These are phyloP conservation scores for Amblyopsis rosae DNA, from an alignment of 2,113 vertebrate genomes.

Conservation along the genomic window DNA sequence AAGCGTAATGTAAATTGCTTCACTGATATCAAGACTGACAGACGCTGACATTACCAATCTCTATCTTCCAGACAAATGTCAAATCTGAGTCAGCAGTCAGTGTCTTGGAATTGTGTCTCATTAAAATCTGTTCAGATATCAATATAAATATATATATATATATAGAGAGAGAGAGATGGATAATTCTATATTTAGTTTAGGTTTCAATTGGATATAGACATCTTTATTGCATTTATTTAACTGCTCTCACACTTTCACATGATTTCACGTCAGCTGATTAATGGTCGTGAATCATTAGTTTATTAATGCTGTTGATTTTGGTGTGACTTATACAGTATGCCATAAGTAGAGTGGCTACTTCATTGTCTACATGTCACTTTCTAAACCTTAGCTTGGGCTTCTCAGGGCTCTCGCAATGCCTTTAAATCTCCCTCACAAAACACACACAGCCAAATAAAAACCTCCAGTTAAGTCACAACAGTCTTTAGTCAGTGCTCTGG, in stretches of 20 bases:
- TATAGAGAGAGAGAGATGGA: no score
- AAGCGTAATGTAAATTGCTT: background rate
- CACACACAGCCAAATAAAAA: conserved; percentile 38
- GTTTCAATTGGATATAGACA: no score
- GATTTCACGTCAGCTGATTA: no score
- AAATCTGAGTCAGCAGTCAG: background rate
- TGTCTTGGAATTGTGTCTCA: background rate
- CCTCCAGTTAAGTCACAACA: background rate
- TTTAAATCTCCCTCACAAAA: conserved; percentile 28
- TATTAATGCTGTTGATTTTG: no score
- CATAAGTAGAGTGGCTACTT: background rate
- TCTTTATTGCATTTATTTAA: no score
- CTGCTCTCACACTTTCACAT: no score
- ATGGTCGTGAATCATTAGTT: no score
- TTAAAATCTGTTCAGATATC: conserved; percentile 2
- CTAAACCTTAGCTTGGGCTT: conserved; percentile 17
- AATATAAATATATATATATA: no score
- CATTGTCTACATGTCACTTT: conserved; percentile 28
- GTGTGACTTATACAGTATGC: no score
- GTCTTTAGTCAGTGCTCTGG: conserved; percentile 37
- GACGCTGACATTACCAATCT: conserved; percentile 21
- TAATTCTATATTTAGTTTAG: no score
- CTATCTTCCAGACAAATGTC: conserved; percentile 5
- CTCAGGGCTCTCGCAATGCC: conserved; percentile 59
- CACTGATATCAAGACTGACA: conserved; percentile 31